Conservation (phyloP, 2,888 invertebrate species). For the Tiphia femorata region DNA sequence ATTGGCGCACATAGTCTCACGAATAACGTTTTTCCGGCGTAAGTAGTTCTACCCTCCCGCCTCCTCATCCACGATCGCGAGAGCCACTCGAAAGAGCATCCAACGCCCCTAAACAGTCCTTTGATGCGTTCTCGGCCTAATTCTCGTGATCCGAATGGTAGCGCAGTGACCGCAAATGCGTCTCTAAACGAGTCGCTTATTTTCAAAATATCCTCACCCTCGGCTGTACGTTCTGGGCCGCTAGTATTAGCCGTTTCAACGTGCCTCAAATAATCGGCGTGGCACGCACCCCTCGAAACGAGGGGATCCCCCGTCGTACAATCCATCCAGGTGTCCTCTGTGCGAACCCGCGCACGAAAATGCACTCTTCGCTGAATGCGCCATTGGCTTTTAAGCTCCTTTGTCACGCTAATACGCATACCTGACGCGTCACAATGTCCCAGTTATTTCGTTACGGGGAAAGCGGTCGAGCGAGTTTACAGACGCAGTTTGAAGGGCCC, state of each 20-base stretch:
- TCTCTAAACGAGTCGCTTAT: slow-evolving; percentile 35
- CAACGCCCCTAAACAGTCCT: neutral
- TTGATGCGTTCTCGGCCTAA: slow-evolving; percentile 3
- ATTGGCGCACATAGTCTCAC: slow-evolving; percentile 36
- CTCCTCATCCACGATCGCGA: slow-evolving; percentile 13
- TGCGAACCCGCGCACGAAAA: slow-evolving; percentile 22
- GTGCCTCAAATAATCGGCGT: slow-evolving; percentile 27
- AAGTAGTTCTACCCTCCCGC: neutral
- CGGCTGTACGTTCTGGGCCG: slow-evolving; percentile 6
- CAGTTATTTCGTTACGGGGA: slow-evolving; percentile 39
- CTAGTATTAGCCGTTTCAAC: slow-evolving; percentile 38
- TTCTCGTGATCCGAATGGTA: too few relatives aligned
- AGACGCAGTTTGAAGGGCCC: too few relatives aligned
- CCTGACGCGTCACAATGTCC: slow-evolving; percentile 30
- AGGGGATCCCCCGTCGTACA: too few relatives aligned
- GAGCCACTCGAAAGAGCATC: neutral
- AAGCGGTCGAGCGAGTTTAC: too few relatives aligned
- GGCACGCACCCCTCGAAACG: slow-evolving; percentile 18
- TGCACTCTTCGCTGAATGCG: too few relatives aligned
- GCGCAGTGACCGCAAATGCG: neutral
- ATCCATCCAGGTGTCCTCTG: neutral
- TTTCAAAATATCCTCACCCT: slow-evolving; percentile 45
- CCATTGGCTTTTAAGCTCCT: slow-evolving; percentile 20
- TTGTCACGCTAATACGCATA: slow-evolving; percentile 33
- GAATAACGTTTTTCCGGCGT: slow-evolving; percentile 26